Conservation (phyloP, 2,113 vertebrate species). For the Spilogale gracilis region DNA sequence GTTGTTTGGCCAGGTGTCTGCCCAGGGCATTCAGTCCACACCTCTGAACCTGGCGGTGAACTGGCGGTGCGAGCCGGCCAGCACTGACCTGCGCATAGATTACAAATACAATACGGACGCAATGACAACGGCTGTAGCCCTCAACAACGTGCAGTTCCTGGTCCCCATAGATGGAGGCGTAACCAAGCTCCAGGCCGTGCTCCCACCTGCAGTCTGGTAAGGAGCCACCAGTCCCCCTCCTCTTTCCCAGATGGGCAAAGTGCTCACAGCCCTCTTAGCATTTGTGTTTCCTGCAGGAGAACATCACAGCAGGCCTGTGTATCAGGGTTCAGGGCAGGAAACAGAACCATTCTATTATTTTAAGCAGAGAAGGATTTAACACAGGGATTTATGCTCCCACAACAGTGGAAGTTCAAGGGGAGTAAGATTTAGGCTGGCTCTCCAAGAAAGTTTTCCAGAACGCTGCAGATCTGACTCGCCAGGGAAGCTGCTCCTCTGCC, state of each 20-base stretch:
- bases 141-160: constrained; percentile 97
- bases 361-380: constrained; percentile 22
- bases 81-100: constrained; percentile 97
- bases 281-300: background rate
- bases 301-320: background rate
- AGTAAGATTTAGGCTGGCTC: background rate
- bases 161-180: constrained; percentile 95
- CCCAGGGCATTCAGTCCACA: constrained; percentile 97
- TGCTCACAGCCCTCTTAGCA: background rate
- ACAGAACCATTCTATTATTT: background rate
- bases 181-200: constrained; percentile 95
- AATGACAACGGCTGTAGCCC: constrained; percentile 93
- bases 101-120: constrained; percentile 98
- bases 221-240: background rate
- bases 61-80: constrained; percentile 94
- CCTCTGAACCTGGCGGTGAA: constrained; percentile 97
- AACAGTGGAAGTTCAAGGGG: background rate
- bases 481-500: background rate
- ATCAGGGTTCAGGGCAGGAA: background rate
- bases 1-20: constrained; percentile 92
- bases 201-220: constrained; percentile 97
- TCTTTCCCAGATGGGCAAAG: background rate
- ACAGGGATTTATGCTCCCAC: background rate
- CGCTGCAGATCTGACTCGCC: background rate
- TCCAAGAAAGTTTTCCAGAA: background rate